Evolutionary conservation across 2,888 invertebrate genomes (phyloP), one percentile per base, ranked within the genome.

Genomic region (Zeuzera pyrina): DNA sequence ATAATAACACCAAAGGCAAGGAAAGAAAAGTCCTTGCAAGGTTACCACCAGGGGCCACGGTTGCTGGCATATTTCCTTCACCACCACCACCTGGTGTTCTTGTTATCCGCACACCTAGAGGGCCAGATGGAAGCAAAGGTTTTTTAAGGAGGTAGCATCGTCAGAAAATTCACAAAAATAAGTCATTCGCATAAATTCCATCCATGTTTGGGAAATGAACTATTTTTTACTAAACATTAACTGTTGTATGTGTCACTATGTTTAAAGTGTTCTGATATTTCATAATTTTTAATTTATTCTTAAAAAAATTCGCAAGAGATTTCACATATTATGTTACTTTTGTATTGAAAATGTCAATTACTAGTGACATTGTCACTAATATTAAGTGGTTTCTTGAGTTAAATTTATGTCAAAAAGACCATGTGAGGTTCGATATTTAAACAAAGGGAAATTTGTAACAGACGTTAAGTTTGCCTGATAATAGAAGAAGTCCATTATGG

Each of bases 101-200:
- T 8, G 85, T 93, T 34, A 85, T 93, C 53, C 84, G 94, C 49
- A 84, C 90, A 59, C 94, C 94, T 0, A 85, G 86, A 48, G 93
- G 93, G 21, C 94, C 94, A 1, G 93, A 94, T 52, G 93, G 92
- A 41, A 90, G 91, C 29, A 83, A 78, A 59, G 81, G 81, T 14
- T 83, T 83, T 45, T 51, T 62, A 41, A 52, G 58, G 35, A 79
- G 81, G 78, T 83, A 83, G 81, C 81, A 77, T 55, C 49, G 46
- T 39, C 39, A 29, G 30, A 43, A 38, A 25, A 22, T 8, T 23
- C 25, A 30, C 25, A 24, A 11, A 19, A 25, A 33, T 36, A 42
- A 34, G 38, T 35, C 39, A 41, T 43, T 52, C 47, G 48, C 45
- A 52, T 52, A 45, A 57, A 50, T 52, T 67, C 60, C 62, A 67